Conservation (phyloP, 1,140 invertebrate genomes). For the Drosophila ogumai region DNA sequence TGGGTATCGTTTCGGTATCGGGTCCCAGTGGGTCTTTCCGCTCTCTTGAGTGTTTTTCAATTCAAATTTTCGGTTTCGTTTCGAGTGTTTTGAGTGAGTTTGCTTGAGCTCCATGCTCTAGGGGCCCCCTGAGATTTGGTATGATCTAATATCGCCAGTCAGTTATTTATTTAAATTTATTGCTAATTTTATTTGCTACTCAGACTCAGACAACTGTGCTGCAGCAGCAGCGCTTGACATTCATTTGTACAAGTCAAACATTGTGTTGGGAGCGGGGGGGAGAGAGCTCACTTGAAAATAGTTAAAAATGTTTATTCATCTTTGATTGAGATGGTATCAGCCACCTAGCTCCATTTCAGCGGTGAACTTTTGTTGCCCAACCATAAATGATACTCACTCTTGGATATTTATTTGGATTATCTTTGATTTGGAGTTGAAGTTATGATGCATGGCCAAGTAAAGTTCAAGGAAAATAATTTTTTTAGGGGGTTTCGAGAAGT, state of each 20-base stretch:
- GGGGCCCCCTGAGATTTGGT: conserved; percentile 59
- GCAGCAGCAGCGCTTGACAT: conserved; percentile 65
- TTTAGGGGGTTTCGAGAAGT: not conserved
- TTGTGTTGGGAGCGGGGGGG: conserved; percentile 15
- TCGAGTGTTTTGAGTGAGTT: conserved; percentile 49
- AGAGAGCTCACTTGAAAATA: conserved; percentile 36
- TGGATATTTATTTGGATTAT: conserved; percentile 37
- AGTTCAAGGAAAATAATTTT: conserved; percentile 34
- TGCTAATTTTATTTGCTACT: conserved; percentile 75
- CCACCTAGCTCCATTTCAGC: conserved; percentile 29
- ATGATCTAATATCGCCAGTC: conserved; percentile 79
- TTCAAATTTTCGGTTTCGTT: conserved; percentile 71
- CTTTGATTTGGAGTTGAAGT: conserved; percentile 12
- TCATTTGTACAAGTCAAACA: conserved; percentile 78
- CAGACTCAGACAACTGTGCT: conserved; percentile 9
- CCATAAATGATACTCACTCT: conserved; percentile 19
- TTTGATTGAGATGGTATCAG: conserved; percentile 47
- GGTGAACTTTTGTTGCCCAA: conserved; percentile 25
- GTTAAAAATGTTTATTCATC: conserved; percentile 47
- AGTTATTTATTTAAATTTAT: conserved; percentile 84
- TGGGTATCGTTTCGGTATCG: conserved; percentile 10
- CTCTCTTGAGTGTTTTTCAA: conserved; percentile 69
- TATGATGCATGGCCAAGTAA: conserved; percentile 36
- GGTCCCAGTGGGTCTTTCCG: conserved; percentile 13
- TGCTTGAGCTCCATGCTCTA: not conserved